These are phyloP conservation scores for Eclectus roratus DNA, from an alignment of 2,113 vertebrate species.

Conservation along the genomic window DNA sequence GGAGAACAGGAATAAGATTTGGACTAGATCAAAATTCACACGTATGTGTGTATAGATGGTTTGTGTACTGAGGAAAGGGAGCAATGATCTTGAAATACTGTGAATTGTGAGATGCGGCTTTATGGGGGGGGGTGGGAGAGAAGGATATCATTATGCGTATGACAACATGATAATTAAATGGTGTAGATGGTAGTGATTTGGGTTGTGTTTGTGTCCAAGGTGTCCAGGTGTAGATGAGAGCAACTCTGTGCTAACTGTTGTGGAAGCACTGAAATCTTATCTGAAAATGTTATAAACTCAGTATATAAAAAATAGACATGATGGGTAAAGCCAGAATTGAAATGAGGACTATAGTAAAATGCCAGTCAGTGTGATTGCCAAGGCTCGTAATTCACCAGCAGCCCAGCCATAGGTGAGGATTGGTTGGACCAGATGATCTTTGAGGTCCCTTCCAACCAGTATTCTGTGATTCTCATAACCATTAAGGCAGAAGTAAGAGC, in stretches of 20 bases:
- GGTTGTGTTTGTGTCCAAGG: neutral
- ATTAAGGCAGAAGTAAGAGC: neutral
- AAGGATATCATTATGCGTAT: neutral
- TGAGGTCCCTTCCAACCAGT: neutral
- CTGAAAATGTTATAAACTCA: neutral
- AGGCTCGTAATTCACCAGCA: neutral
- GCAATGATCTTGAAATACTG: neutral
- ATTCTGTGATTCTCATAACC: neutral
- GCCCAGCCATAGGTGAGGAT: neutral
- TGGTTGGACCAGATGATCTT: neutral
- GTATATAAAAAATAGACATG: neutral
- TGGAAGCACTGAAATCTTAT: neutral
- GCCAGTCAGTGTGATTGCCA: neutral
- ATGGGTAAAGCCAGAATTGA: neutral
- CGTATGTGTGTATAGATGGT: rapidly evolving
- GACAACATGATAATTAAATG: neutral
- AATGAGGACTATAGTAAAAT: neutral
- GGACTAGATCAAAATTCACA: neutral
- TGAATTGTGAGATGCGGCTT: neutral
- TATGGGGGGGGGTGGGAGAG: neutral
- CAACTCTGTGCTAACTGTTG: neutral
- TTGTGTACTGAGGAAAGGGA: neutral
- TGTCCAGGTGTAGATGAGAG: neutral
- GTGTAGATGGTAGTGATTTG: neutral
- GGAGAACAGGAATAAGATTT: neutral